These are phyloP conservation scores for Stichopus chloronotus DNA, from an alignment of 35 echinoderm and acorn worm species.

Conservation along the genomic window DNA sequence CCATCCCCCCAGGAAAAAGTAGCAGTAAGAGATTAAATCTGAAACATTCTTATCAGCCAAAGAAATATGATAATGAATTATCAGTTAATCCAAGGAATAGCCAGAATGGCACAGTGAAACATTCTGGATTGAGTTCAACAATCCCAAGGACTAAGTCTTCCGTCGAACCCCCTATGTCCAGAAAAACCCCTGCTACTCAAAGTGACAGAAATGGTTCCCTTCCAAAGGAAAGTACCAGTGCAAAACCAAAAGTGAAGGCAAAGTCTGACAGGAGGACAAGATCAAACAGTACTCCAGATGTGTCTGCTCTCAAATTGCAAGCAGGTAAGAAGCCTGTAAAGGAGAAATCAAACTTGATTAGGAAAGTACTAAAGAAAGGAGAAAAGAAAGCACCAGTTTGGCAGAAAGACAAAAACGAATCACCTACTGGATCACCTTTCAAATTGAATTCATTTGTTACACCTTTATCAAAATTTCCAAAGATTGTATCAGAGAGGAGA, in stretches of 20 bases:
- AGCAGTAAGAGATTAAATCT: conserved; percentile 14
- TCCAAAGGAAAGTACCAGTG: background rate
- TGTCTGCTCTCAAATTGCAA: background rate
- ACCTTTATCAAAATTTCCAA: conserved; percentile 20
- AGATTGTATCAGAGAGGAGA: background rate
- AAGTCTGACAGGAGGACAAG: background rate
- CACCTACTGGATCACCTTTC: conserved; percentile 23
- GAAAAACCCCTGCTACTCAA: background rate
- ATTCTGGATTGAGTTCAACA: conserved; percentile 39
- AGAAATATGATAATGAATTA: background rate
- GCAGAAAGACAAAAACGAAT: conserved; percentile 28
- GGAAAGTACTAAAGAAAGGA: conserved; percentile 37
- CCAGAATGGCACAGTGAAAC: background rate
- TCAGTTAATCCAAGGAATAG: conserved; percentile 18
- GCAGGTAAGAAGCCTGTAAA: background rate
- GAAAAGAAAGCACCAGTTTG: conserved; percentile 45
- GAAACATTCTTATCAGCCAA: conserved; percentile 39
- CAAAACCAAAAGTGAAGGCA: background rate
- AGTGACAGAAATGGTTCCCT: background rate
- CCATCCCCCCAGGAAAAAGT: conserved; percentile 13
- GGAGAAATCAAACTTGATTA: conserved; percentile 3
- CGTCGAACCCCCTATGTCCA: background rate
- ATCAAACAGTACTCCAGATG: conserved; percentile 2
- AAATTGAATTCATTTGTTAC: background rate
- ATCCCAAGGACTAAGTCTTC: conserved; percentile 29